Evolutionary conservation across 2,888 invertebrate genomes (phyloP), one percentile per base, ranked within the genome.

Genomic region (Caradrina clavipalpis): DNA sequence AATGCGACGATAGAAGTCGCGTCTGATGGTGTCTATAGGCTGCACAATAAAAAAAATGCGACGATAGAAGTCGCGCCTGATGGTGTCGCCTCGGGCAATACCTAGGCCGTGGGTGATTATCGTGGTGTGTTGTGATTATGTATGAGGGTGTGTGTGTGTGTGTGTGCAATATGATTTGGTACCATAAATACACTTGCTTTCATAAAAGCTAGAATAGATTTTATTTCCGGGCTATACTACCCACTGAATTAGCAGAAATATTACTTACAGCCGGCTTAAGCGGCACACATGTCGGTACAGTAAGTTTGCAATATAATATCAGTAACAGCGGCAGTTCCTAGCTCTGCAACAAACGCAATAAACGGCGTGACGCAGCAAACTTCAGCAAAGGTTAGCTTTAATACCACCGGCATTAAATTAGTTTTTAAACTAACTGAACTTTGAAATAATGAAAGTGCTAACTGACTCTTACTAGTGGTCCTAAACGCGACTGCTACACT

Each of bases 371-470:
- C 42, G 42, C 22, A 45, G 42, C 19, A 11, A 78, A 76, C 57
- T 78, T 78, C 7, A 62, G 31, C 54, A 67, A 76, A 71, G 57
- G 66, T 76, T 80, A 59, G 57, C 47, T 71, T 59, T 61, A 58
- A 62, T 59, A 61, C 50, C 51, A 17, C 47, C 11, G 56, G 13
- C 21, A 71, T 64, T 57, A 80, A 80, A 80, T 80, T 78, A 76
- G 71, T 80, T 78, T 71, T 80, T 66, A 60, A 80, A 71, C 65
- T 58, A 71, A 69, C 58, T 58, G 22, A 50, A 63, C 50, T 69
- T 39, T 56, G 22, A 64, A 54, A 75, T 64, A 54, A 35, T 35
- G 35, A 64, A 64, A 64, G 47, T 60, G 61, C n/a, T n/a, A n/a
- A n/a, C n/a, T n/a, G n/a, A n/a, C n/a, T n/a, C n/a, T n/a, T n/a